phyloP scores from a whole-genome alignment of 2,888 invertebrate species.

The Metallyticus violacea region DNA sequence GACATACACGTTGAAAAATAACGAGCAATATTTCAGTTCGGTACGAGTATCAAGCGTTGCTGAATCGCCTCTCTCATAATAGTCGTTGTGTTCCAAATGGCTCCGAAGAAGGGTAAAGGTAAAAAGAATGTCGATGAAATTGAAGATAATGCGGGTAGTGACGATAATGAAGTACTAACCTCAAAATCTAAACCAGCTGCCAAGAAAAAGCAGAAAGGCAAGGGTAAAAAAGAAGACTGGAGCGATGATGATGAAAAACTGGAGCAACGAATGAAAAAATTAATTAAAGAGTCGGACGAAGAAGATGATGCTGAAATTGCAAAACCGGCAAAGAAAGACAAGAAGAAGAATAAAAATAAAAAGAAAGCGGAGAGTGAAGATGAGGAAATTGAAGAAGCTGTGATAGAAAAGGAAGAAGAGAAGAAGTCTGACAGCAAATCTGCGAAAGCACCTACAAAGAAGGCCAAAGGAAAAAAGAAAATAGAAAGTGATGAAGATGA shows the following conservation, averaged over 20 bases:
- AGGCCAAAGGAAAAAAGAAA: slow-evolving; percentile 28
- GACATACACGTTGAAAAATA: neutral
- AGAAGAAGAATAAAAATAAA: slow-evolving; percentile 43
- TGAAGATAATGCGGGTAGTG: slow-evolving; percentile 29
- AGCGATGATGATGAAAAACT: slow-evolving; percentile 43
- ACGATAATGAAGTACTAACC: slow-evolving; percentile 26
- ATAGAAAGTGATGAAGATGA: slow-evolving; percentile 30
- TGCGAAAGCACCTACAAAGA: slow-evolving; percentile 10
- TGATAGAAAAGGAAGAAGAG: slow-evolving; percentile 23
- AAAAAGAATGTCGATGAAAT: slow-evolving; percentile 36
- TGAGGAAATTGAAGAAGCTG: slow-evolving; percentile 30
- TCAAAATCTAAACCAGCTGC: slow-evolving; percentile 27
- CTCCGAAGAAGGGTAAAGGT: slow-evolving; percentile 37
- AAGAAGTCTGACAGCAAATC: neutral
- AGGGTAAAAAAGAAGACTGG: slow-evolving; percentile 34
- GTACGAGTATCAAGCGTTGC: neutral
- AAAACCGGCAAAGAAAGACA: slow-evolving; percentile 43
- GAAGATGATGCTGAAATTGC: slow-evolving; percentile 34
- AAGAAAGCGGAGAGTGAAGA: slow-evolving; percentile 33
- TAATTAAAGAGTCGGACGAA: slow-evolving; percentile 33
- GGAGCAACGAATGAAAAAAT: slow-evolving; percentile 28
- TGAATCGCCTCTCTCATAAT: neutral
- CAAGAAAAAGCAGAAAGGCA: slow-evolving; percentile 34
- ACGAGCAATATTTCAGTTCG: neutral
- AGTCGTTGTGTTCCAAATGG: slow-evolving; percentile 29